Evolutionary conservation across 2,888 invertebrate genomes (phyloP).

Genomic region (Trissolcus japonicus): DNA sequence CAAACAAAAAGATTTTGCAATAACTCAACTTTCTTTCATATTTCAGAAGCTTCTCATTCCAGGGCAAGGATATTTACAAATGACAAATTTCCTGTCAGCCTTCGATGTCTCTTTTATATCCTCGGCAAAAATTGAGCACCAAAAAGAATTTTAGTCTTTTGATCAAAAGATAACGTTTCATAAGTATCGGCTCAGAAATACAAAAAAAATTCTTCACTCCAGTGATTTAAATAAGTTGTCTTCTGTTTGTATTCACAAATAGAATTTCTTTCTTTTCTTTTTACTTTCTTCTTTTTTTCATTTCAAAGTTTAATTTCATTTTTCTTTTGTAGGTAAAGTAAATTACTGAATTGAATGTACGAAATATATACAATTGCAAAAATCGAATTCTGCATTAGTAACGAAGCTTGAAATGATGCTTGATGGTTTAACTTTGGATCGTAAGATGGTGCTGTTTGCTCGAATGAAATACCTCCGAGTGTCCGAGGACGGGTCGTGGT

Average conservation of each 20-base stretch:
- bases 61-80: no score
- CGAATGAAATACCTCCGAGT: conserved; percentile 15
- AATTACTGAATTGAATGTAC: not conserved
- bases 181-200: no score
- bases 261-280: no score
- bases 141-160: no score
- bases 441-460: conserved; percentile 56
- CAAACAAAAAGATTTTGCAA: not conserved
- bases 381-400: conserved; percentile 10
- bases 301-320: not conserved
- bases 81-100: no score
- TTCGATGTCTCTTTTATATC: no score
- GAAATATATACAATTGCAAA: not conserved
- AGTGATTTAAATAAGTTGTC: no score
- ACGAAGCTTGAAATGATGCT: conserved; percentile 1
- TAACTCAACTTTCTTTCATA: not conserved
- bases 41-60: not conserved
- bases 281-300: no score
- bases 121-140: no score
- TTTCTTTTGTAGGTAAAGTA: not conserved
- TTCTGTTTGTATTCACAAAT: no score
- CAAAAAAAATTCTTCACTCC: no score
- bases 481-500: conserved; percentile 67
- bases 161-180: no score
- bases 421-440: conserved; percentile 1